Evolutionary conservation across 2,888 invertebrate species (phyloP).

Genomic region (Caenorhabditis sp.): DNA sequence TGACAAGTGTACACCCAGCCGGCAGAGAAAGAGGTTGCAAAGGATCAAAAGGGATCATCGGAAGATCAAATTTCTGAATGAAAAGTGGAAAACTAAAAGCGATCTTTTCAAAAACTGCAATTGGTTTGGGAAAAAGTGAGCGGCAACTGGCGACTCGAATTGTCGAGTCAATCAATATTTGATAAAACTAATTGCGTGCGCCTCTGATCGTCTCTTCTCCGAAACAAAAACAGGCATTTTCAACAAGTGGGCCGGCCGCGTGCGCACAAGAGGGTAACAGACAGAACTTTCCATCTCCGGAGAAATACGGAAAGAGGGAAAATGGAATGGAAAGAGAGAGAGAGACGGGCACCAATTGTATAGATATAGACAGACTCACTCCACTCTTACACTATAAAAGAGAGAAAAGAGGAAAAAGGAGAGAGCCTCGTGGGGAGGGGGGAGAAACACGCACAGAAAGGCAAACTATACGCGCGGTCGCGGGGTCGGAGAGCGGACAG

Average conservation of each 20-base stretch:
- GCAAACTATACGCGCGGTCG: conserved; percentile 45
- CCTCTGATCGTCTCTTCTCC: conserved; percentile 9
- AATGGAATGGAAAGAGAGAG: conserved; percentile 14
- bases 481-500: neutral
- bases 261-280: conserved; percentile 30
- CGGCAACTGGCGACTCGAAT: too few relatives aligned
- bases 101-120: too few relatives aligned
- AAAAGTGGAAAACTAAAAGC: neutral
- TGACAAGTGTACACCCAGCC: conserved; percentile 10
- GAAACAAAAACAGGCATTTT: conserved; percentile 53
- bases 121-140: neutral
- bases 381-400: neutral
- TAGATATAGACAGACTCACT: conserved; percentile 1
- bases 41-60: neutral
- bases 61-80: neutral
- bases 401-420: conserved; percentile 14
- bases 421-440: conserved; percentile 20
- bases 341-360: conserved; percentile 22
- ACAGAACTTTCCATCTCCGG: neutral
- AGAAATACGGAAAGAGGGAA: neutral
- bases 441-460: too few relatives aligned
- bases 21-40: neutral
- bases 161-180: neutral
- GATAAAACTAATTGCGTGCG: conserved; percentile 12
- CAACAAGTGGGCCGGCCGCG: conserved; percentile 45